Evolutionary conservation across 1,140 invertebrate genomes (phyloP).

Genomic region (Drosophila tropicalis): DNA sequence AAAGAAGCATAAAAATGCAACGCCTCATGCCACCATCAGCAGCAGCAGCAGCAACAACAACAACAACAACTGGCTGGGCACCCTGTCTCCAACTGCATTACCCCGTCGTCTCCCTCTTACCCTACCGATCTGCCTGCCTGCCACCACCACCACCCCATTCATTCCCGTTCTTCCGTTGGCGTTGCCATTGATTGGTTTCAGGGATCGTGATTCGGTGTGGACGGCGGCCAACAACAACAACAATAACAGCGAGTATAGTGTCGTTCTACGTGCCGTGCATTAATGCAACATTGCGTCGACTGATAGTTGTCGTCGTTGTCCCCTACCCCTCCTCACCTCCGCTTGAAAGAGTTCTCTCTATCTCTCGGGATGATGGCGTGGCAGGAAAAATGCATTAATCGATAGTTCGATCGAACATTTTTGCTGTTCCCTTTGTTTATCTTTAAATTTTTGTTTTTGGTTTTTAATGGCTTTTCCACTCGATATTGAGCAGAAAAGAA

Average conservation of each 20-base stretch:
- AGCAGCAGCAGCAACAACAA: neutral
- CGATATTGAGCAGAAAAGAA: slow-evolving; percentile 16
- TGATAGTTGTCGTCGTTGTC: neutral
- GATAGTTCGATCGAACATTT: neutral
- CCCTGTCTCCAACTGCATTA: neutral
- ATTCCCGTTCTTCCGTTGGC: slow-evolving; percentile 24
- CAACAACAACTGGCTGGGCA: neutral
- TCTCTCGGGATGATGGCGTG: slow-evolving; percentile 37
- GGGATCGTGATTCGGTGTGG: slow-evolving; percentile 23
- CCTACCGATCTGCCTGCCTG: neutral
- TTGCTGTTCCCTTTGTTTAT: neutral
- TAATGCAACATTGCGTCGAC: slow-evolving; percentile 44
- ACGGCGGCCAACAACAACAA: neutral
- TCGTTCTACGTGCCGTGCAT: slow-evolving; percentile 61
- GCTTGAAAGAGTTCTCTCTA: slow-evolving; percentile 14
- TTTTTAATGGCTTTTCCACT: slow-evolving; percentile 17
- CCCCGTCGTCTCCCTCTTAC: slow-evolving; percentile 4
- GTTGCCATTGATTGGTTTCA: slow-evolving; percentile 57
- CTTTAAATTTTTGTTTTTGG: neutral
- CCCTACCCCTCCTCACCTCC: neutral
- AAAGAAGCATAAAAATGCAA: slow-evolving; percentile 58
- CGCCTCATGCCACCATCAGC: slow-evolving; percentile 24
- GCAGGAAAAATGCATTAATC: neutral
- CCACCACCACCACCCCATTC: neutral
- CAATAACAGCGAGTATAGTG: neutral